phyloP scores from a whole-genome alignment of 2,888 invertebrate genomes.

The Dinocampus coccinellae region DNA sequence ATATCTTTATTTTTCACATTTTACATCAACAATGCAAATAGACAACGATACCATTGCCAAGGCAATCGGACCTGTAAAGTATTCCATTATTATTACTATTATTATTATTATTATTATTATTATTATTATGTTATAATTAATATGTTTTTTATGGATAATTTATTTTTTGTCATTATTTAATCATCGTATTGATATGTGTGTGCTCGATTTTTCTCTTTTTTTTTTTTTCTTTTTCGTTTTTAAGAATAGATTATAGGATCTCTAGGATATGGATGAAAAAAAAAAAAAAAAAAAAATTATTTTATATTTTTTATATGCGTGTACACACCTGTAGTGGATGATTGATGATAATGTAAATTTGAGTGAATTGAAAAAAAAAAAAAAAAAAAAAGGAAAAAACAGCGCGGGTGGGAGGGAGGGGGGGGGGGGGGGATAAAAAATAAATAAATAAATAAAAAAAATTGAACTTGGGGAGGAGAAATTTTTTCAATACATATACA shows the following conservation, averaged over 20 bases:
- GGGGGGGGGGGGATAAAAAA: not conserved
- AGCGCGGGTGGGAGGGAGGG: too few relatives aligned
- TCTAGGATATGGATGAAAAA: slow-evolving; percentile 57
- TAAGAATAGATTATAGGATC: slow-evolving; percentile 54
- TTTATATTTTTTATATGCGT: slow-evolving; percentile 48
- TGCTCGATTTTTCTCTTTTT: slow-evolving; percentile 52
- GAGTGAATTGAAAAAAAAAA: not conserved
- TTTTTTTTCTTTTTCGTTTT: too few relatives aligned
- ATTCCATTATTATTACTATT: not conserved
- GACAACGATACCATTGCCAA: too few relatives aligned
- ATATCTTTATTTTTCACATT: too few relatives aligned
- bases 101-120: not conserved
- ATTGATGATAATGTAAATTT: not conserved
- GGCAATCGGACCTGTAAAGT: too few relatives aligned
- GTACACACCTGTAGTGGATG: not conserved
- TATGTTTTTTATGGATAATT: not conserved
- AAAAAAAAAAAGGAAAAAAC: too few relatives aligned
- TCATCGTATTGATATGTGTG: slow-evolving; percentile 50
- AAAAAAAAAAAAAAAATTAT: too few relatives aligned
- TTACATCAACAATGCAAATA: too few relatives aligned
- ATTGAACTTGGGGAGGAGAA: slow-evolving; percentile 11
- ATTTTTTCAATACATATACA: not conserved
- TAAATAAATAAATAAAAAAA: too few relatives aligned
- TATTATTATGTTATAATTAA: not conserved
- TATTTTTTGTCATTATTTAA: not conserved